A percentile compares a stretch with the other conserved stretches of the same genome.
These are phyloP conservation scores for Steinernema hermaphroditum DNA, from an alignment of 2,888 invertebrate species.

Conservation along the genomic window DNA sequence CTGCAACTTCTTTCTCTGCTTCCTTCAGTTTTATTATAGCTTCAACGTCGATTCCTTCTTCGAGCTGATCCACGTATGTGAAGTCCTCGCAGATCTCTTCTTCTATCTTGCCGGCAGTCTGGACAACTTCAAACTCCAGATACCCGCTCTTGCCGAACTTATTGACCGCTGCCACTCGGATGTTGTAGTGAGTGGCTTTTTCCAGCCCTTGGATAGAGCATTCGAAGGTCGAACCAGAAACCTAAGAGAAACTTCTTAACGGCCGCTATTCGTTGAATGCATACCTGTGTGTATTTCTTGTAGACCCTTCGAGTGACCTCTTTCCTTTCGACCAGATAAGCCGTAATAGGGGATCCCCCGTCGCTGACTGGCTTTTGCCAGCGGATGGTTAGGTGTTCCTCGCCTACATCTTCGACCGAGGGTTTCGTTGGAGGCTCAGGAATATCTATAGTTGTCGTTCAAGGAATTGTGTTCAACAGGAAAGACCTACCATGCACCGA, in stretches of 20 bases:
- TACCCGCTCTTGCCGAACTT: conserved; percentile 82
- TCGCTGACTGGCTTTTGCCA: conserved; percentile 70
- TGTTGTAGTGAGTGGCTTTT: conserved; percentile 81
- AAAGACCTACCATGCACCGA: background rate
- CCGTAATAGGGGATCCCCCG: conserved; percentile 82
- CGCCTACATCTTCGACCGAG: conserved; percentile 51
- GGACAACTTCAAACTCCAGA: conserved; percentile 77
- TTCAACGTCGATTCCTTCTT: too few species aligned
- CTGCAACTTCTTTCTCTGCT: conserved; percentile 31
- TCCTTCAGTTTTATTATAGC: conserved; percentile 29
- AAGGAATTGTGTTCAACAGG: conserved; percentile 5
- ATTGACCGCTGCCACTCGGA: conserved; percentile 83
- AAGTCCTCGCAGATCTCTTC: background rate
- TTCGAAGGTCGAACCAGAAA: conserved; percentile 47
- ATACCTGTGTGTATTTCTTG: conserved; percentile 47
- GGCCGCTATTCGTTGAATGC: too few species aligned
- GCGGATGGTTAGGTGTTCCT: conserved; percentile 48
- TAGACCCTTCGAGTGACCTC: conserved; percentile 61
- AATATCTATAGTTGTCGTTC: conserved; percentile 49
- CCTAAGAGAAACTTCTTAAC: too few species aligned
- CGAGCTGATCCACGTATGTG: background rate
- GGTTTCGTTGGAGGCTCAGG: conserved; percentile 58
- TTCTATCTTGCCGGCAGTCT: conserved; percentile 69
- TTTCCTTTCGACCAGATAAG: conserved; percentile 79
- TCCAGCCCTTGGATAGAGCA: conserved; percentile 75